A percentile compares a stretch with the other conserved stretches of the same genome.
phyloP scores from a whole-genome alignment of 23 tunicate genomes.

The Corella eumyota region DNA sequence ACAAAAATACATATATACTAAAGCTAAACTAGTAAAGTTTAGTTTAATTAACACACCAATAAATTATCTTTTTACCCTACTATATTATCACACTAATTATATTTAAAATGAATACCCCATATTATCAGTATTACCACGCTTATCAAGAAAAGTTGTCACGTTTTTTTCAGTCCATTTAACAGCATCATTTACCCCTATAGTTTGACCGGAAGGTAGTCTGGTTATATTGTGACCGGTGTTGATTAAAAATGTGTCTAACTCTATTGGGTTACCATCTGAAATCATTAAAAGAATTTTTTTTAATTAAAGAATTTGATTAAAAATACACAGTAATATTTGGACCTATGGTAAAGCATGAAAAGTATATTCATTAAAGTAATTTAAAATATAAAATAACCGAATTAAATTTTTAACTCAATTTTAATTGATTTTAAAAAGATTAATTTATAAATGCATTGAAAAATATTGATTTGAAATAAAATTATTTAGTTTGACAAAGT shows the following conservation, averaged over 20 bases:
- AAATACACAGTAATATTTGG: too few species aligned
- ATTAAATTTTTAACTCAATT: background rate
- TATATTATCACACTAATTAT: background rate
- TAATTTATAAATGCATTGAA: too few species aligned
- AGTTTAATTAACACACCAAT: too few species aligned
- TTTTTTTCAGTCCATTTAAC: conserved; percentile 11
- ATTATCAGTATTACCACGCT: background rate
- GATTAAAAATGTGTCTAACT: background rate
- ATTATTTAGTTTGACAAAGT: too few species aligned
- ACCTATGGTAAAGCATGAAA: too few species aligned
- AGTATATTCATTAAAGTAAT: background rate
- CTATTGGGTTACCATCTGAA: conserved; percentile 8
- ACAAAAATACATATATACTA: conserved; percentile 6
- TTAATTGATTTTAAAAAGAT: too few species aligned
- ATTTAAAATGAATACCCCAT: conserved; percentile 4
- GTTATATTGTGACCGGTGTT: background rate
- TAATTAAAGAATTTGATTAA: too few species aligned
- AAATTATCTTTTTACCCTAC: too few species aligned
- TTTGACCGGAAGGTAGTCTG: background rate
- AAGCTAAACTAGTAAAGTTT: too few species aligned
- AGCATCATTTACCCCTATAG: conserved; percentile 8
- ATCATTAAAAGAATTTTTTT: background rate
- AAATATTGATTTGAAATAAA: too few species aligned
- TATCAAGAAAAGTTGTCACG: conserved; percentile 9
- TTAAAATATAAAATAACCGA: background rate